Evolutionary conservation across 2,888 invertebrate genomes (phyloP).

Genomic region (Leptopterna dolabrata): DNA sequence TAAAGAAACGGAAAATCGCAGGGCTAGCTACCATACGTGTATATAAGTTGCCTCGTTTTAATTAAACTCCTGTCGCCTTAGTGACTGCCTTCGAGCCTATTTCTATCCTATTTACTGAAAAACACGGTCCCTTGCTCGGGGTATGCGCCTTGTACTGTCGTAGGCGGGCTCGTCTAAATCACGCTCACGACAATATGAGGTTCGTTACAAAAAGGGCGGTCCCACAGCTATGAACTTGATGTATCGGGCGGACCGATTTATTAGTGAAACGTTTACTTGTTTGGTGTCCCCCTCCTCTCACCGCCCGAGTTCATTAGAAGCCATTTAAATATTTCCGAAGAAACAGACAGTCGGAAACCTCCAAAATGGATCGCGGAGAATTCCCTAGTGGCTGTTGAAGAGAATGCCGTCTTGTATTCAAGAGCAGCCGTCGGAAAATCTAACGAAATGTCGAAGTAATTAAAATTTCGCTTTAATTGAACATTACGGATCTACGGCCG

Average conservation of each 20-base stretch:
- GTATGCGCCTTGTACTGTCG: slow-evolving; percentile 3
- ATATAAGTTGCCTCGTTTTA: no score
- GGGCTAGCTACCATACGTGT: no score
- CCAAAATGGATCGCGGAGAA: neutral
- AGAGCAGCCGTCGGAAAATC: no score
- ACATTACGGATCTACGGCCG: no score
- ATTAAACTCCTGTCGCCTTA: neutral
- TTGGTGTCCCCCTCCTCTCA: neutral
- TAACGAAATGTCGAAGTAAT: no score
- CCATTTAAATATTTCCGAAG: neutral
- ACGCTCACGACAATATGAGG: slow-evolving; percentile 28
- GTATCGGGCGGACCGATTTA: slow-evolving; percentile 8
- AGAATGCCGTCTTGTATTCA: no score
- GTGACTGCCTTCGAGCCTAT: neutral
- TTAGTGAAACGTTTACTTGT: slow-evolving; percentile 15
- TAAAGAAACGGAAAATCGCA: no score
- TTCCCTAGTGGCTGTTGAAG: neutral
- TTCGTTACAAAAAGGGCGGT: slow-evolving; percentile 12
- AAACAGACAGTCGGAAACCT: neutral
- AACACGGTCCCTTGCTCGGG: neutral
- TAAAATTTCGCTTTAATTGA: no score
- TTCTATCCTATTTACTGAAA: neutral
- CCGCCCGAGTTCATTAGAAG: neutral
- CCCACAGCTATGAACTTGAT: neutral
- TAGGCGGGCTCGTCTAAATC: neutral